Evolutionary conservation across 2,113 vertebrate species (phyloP).

Genomic region (Tinamus guttatus): DNA sequence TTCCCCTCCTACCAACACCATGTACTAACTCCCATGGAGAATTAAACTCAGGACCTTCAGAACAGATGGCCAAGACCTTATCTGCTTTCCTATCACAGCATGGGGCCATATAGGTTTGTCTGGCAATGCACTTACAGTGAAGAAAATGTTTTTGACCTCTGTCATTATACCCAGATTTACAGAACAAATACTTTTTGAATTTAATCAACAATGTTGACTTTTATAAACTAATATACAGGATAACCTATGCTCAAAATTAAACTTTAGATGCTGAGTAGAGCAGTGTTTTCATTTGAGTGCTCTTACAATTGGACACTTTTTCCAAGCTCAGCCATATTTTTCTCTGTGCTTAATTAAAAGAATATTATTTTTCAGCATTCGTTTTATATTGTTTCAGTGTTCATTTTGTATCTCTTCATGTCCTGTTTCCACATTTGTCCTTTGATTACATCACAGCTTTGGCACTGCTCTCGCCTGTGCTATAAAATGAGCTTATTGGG

Average conservation of each 20-base stretch:
- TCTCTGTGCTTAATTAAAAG: neutral
- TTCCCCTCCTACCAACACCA: constrained; percentile 15
- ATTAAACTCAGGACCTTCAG: constrained; percentile 70
- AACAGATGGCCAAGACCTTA: constrained; percentile 75
- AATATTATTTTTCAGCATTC: neutral
- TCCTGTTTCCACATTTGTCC: neutral
- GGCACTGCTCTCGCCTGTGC: neutral
- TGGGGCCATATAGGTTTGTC: constrained; percentile 33
- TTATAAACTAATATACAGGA: neutral
- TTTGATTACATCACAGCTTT: neutral
- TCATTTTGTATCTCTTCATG: neutral
- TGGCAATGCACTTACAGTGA: constrained; percentile 45
- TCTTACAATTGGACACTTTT: neutral
- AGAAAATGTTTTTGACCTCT: constrained; percentile 8
- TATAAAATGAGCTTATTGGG: neutral
- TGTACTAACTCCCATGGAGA: constrained; percentile 61
- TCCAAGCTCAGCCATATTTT: neutral
- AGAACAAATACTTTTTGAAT: constrained; percentile 17
- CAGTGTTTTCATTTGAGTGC: neutral
- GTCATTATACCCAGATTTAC: neutral
- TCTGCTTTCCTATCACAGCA: constrained; percentile 62
- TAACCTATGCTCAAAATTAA: neutral
- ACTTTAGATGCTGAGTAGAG: neutral
- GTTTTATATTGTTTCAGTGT: neutral
- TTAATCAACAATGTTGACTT: neutral